Percentiles rank a stretch among this genome's conserved stretches.
These are phyloP conservation scores for Onychostoma macrolepis DNA, from an alignment of 2,113 vertebrate genomes.

Conservation along the genomic window DNA sequence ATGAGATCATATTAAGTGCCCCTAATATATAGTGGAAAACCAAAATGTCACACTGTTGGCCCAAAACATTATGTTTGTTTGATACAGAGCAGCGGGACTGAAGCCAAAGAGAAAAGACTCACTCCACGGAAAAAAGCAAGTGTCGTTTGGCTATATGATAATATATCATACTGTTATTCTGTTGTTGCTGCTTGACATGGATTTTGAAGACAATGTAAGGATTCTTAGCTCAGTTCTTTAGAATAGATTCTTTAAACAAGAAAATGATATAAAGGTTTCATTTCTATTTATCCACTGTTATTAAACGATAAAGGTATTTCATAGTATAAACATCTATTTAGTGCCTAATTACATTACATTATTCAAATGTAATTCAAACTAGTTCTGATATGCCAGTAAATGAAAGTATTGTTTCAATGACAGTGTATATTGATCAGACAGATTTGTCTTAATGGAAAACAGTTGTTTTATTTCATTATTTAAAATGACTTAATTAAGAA, in stretches of 20 bases:
- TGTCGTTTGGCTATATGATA: not conserved
- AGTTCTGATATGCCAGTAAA: constrained; percentile 13
- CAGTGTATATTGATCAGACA: constrained; percentile 6
- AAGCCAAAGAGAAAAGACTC: constrained; percentile 45
- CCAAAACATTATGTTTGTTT: not conserved
- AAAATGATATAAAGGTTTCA: constrained; percentile 21
- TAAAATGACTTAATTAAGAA: not conserved
- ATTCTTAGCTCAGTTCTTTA: constrained; percentile 43
- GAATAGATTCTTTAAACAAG: constrained; percentile 29
- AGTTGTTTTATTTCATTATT: not conserved
- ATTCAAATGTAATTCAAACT: constrained; percentile 2
- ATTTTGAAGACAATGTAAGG: constrained; percentile 27
- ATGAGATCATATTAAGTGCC: constrained; percentile 6
- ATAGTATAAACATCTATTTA: constrained; percentile 44
- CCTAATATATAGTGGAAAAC: constrained; percentile 51
- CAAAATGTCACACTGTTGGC: constrained; percentile 45
- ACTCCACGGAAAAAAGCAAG: not conserved
- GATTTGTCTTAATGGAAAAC: not conserved
- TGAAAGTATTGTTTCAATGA: not conserved
- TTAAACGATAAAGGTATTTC: constrained; percentile 18
- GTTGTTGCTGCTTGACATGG: constrained; percentile 23
- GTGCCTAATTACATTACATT: constrained; percentile 8
- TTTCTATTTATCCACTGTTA: constrained; percentile 31
- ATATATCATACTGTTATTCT: not conserved
- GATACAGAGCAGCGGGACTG: constrained; percentile 4